Conservation (phyloP, 2,888 invertebrate species). For the Lasioglossum morio region DNA sequence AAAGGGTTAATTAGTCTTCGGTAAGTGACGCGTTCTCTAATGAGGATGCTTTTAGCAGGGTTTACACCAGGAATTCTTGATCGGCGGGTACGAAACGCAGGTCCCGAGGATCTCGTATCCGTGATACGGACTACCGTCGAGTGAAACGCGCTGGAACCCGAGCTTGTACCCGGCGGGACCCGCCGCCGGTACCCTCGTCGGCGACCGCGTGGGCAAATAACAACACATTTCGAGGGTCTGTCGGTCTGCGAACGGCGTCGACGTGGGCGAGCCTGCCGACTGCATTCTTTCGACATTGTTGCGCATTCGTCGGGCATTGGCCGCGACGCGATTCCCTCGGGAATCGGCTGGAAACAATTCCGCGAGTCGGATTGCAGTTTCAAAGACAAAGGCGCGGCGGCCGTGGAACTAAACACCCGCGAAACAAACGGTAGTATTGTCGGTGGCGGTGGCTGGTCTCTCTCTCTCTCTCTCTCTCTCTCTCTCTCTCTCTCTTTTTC, state of each 20-base stretch:
- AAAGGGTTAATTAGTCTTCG: neutral
- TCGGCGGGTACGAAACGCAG: neutral
- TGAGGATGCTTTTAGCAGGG: neutral
- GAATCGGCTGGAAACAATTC: slow-evolving; percentile 55
- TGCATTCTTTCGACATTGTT: slow-evolving; percentile 65
- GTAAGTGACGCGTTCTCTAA: neutral
- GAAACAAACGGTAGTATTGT: neutral
- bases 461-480: neutral
- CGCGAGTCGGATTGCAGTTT: slow-evolving; percentile 57
- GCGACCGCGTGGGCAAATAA: slow-evolving; percentile 63
- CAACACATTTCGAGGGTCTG: slow-evolving; percentile 67
- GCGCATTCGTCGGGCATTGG: slow-evolving; percentile 67
- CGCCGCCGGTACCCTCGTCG: slow-evolving; percentile 1
- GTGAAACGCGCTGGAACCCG: neutral
- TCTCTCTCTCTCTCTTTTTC: neutral
- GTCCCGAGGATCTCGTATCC: neutral
- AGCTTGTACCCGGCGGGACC: neutral
- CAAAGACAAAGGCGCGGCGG: slow-evolving; percentile 52
- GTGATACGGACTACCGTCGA: neutral
- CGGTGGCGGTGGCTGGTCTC: neutral
- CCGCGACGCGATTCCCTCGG: slow-evolving; percentile 60
- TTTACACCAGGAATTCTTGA: neutral
- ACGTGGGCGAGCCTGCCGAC: slow-evolving; percentile 72
- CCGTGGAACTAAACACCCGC: slow-evolving; percentile 29
- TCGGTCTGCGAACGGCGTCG: slow-evolving; percentile 28